Base-by-base conservation (phyloP, 2,797 vertebrate species). In the Pipistrellus kuhlii region DNA sequence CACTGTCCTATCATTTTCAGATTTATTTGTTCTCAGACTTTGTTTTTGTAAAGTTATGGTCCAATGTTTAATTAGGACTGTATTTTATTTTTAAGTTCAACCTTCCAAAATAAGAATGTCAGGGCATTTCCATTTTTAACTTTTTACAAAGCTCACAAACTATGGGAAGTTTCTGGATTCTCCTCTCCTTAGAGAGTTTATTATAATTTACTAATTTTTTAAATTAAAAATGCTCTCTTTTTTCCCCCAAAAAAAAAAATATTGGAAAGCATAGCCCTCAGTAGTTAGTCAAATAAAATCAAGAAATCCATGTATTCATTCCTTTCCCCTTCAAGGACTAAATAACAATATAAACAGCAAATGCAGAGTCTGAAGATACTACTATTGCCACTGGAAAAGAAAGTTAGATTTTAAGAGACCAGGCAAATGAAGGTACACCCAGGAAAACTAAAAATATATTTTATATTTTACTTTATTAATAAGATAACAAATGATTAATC, bases 131-230 rank as follows among this genome's bases (percentile, higher is more conserved):
- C 44, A 41, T 73, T 95, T 95, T 78, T 88, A 95, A 94, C 71
- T 95, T 95, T 48, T 92, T 81, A 94, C 44, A 90, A 95, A 64
- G 20, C 8, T 94, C 82, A 90, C 21, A 89, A 76, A 93, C 55
- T 73, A 84, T 46, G 71, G n/a, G n/a, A 46, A 90, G 82, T 95
- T 80, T 81, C 41, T 80, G 59, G 76, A 80, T 93, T 93, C 57
- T 90, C 90, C 89, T 85, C 23, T 59, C 23, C 57, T 84, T 30
- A 11, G 14, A 68, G 21, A 73, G 53, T 88, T 93, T 96, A 90
- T 88, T 94, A 94, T 94, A 96, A 94, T 95, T 95, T 90, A 69
- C 9, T 85, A 73, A 90, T 51, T 93, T 90, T 95, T 96, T 84
- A 27, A 91, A 85, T 92, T 92, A 71, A 92, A 87, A 94, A 80